phyloP scores from a whole-genome alignment of 1,140 invertebrate genomes.

The Coelopa frigida region DNA sequence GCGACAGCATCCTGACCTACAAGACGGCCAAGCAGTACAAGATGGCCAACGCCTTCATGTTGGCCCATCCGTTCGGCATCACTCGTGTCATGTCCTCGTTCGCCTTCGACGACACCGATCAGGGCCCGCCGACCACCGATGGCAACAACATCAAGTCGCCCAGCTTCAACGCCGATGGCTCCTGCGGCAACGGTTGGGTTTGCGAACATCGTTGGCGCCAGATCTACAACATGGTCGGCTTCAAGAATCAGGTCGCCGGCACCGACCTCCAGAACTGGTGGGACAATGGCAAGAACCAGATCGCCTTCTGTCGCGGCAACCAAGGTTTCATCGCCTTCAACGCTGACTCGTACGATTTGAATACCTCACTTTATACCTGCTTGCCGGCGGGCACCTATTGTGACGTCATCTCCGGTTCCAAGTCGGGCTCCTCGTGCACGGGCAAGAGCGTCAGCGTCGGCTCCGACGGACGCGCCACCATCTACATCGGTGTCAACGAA shows the following conservation, averaged over 20 bases:
- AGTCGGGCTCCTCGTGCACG: conserved; percentile 56
- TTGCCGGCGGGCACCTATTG: conserved; percentile 74
- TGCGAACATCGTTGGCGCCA: conserved; percentile 87
- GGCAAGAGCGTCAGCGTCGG: conserved; percentile 63
- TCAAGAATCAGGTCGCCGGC: conserved; percentile 58
- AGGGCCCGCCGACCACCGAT: conserved; percentile 47
- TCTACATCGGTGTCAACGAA: conserved; percentile 49
- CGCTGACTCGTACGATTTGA: conserved; percentile 52
- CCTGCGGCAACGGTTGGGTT: conserved; percentile 64
- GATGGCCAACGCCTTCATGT: conserved; percentile 71
- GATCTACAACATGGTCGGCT: conserved; percentile 78
- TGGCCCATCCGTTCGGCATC: conserved; percentile 69
- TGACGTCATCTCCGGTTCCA: conserved; percentile 71
- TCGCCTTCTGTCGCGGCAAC: conserved; percentile 66
- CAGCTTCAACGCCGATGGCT: conserved; percentile 46
- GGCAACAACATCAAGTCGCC: conserved; percentile 46
- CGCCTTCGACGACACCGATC: conserved; percentile 47
- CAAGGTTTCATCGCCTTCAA: conserved; percentile 71
- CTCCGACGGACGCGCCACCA: conserved; percentile 54
- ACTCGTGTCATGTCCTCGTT: conserved; percentile 71
- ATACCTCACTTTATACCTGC: conserved; percentile 56
- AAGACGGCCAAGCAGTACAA: conserved; percentile 59
- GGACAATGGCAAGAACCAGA: conserved; percentile 69
- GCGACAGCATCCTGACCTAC: conserved; percentile 53
- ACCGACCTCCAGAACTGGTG: conserved; percentile 61